Base-by-base conservation (phyloP, 2,113 vertebrate species). In the Halcyon malimbica region DNA sequence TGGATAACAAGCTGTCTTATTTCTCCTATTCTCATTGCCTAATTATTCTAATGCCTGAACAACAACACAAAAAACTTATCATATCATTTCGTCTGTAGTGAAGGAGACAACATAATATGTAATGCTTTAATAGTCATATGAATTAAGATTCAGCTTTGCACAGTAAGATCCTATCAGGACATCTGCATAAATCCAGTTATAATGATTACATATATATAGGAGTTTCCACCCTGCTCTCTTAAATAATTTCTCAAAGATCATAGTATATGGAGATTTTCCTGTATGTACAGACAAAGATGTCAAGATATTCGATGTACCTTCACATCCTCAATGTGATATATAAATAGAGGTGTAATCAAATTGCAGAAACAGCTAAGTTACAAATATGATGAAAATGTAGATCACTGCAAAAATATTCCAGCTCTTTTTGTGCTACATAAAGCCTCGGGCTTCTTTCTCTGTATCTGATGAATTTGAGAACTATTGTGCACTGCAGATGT, bases 331-430 rank as follows among this genome's bases (percentile, higher is more conserved):
- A 16, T 54, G 87, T 11, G 4, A 46, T 3, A 7, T 56, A 84
- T 84, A 90, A 83, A 76, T 2, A 68, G 24, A 65, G 29, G 13
- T 56, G 21, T 46, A 83, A 37, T 42, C 39, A 89, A 94, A 89
- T 10, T 81, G 18, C 63, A 62, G 12, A 92, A 33, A 54, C 12
- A 18, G 63, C 59, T 53, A 59, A 70, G 65, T 19, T 74, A 83
- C 16, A 79, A 79, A 89, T 17, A 65, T 6, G 21, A 75, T 85
- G 77, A 41, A 91, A 95, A 94, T 73, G n/a, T n/a, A 96, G n/a
- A 64, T 80, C 31, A 73, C 26, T 71, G 69, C 21, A 64, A 53
- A 96, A 87, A 79, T 65, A 93, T 80, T 82, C 28, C 42, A 81
- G 9, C 5, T 87, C 4, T 62, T 76, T 89, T 65, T 54, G 23